These are phyloP conservation scores for Priocnemis perturbator DNA, from an alignment of 2,888 invertebrate genomes.

Conservation along the genomic window DNA sequence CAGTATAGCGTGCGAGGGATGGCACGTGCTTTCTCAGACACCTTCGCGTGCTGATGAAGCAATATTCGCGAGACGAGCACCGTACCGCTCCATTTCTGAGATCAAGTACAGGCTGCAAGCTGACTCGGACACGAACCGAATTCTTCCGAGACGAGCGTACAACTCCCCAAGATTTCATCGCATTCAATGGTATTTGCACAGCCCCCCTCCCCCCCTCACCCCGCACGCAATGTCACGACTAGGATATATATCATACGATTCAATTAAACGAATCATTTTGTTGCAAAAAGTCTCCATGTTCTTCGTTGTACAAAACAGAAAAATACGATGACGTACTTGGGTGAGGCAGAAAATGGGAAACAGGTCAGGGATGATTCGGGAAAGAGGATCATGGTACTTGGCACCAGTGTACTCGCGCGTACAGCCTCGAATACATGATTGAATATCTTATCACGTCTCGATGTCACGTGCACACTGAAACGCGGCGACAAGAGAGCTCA, in stretches of 20 bases:
- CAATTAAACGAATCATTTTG: too few species aligned
- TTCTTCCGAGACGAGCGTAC: too few species aligned
- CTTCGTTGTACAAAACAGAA: background rate
- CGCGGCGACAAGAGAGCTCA: slow-evolving; percentile 91
- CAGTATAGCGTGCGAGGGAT: too few species aligned
- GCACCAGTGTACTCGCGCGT: too few species aligned
- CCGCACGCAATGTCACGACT: too few species aligned
- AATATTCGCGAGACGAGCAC: slow-evolving; percentile 45
- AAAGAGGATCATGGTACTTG: too few species aligned
- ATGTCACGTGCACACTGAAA: slow-evolving; percentile 87
- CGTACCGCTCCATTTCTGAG: slow-evolving; percentile 33
- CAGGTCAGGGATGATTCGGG: background rate
- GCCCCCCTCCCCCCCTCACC: too few species aligned
- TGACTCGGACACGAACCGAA: too few species aligned
- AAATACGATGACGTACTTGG: background rate
- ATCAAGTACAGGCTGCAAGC: slow-evolving; percentile 22
- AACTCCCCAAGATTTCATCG: too few species aligned
- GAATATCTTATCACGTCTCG: slow-evolving; percentile 43
- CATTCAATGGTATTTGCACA: background rate
- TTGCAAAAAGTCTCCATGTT: too few species aligned
- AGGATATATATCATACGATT: too few species aligned
- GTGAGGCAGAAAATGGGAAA: background rate
- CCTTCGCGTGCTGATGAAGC: slow-evolving; percentile 50
- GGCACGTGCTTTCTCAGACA: too few species aligned
- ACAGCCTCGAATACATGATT: background rate